Conservation (phyloP, 2,797 vertebrate genomes). For the Ispidina lecontei region DNA sequence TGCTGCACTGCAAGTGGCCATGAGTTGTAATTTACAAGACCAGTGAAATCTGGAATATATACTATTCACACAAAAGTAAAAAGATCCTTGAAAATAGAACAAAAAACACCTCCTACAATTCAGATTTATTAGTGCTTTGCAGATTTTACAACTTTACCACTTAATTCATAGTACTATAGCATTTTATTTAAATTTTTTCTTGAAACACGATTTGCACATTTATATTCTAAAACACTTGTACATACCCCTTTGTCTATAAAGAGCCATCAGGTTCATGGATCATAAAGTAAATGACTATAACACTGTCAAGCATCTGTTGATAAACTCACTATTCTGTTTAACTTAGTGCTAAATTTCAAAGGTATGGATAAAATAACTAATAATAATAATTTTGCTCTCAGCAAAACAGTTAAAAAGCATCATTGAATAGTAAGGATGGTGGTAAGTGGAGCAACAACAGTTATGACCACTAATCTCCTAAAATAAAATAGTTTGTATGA, state of each 20-base stretch:
- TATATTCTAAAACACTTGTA: not conserved
- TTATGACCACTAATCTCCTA: constrained; percentile 37
- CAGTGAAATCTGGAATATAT: constrained; percentile 3
- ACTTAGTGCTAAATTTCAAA: constrained; percentile 17
- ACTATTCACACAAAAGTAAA: not conserved
- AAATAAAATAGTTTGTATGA: constrained; percentile 67
- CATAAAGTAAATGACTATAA: not conserved
- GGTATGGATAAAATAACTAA: not conserved
- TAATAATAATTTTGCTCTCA: constrained; percentile 20
- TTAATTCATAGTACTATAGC: not conserved
- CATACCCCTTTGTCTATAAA: not conserved
- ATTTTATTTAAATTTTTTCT: not conserved
- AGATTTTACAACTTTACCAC: not conserved
- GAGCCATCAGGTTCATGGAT: not conserved
- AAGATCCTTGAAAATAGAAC: not conserved
- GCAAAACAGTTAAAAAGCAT: not conserved
- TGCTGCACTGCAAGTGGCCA: not conserved
- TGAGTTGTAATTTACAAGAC: constrained; percentile 20
- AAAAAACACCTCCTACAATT: rapidly evolving
- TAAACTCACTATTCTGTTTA: not conserved
- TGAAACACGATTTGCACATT: not conserved
- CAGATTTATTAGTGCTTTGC: not conserved
- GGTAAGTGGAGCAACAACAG: not conserved
- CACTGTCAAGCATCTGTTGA: not conserved
- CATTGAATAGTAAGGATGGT: not conserved